Evolutionary conservation across 2,797 vertebrate species (phyloP).

Genomic region (Ataeniobius toweri): DNA sequence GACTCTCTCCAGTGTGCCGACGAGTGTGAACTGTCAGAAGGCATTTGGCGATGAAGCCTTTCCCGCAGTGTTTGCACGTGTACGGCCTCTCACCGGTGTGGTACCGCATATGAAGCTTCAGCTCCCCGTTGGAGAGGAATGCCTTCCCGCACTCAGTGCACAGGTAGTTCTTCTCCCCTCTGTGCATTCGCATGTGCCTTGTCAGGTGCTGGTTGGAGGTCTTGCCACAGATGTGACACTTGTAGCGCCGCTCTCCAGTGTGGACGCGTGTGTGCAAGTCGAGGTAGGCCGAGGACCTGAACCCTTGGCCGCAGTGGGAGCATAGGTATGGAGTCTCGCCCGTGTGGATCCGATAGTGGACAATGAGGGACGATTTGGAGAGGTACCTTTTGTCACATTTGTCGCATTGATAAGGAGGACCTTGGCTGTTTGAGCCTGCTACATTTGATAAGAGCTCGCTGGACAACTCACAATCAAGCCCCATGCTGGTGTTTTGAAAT

Average conservation of each 20-base stretch:
- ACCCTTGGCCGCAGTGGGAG: conserved; percentile 35
- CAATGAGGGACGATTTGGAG: conserved; percentile 17
- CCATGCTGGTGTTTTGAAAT: background rate
- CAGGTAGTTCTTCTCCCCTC: conserved; percentile 50
- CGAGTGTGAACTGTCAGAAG: conserved; percentile 35
- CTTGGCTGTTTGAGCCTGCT: background rate
- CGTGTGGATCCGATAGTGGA: conserved; percentile 43
- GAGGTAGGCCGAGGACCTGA: conserved; percentile 21
- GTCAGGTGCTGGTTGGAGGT: conserved; percentile 41
- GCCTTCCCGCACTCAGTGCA: conserved; percentile 52
- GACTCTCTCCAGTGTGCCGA: conserved; percentile 37
- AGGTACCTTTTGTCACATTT: conserved; percentile 40
- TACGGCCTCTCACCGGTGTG: conserved; percentile 52
- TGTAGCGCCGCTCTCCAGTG: conserved; percentile 44
- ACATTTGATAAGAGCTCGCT: conserved; percentile 12
- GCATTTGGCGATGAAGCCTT: conserved; percentile 41
- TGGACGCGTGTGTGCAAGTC: conserved; percentile 31
- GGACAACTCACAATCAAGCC: background rate
- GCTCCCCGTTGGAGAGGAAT: conserved; percentile 43
- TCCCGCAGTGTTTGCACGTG: conserved; percentile 49
- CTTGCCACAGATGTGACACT: conserved; percentile 53
- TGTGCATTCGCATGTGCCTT: conserved; percentile 57
- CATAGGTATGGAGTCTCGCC: conserved; percentile 38
- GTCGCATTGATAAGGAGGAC: conserved; percentile 27
- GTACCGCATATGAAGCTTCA: conserved; percentile 37